Base-by-base conservation (phyloP, 1,140 invertebrate species). In the Musca vetustissima region DNA sequence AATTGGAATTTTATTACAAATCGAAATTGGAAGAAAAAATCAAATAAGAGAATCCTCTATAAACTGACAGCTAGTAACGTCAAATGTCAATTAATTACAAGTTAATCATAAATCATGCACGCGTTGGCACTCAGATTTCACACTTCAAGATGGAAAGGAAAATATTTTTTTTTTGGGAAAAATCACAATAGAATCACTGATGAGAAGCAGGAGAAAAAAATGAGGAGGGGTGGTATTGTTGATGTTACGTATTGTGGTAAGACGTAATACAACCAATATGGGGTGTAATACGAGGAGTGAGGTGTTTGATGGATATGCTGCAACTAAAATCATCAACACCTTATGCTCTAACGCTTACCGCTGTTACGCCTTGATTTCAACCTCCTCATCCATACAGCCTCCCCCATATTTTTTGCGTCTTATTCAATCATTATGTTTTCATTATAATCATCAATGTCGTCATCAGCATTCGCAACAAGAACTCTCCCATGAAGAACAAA, bases 1-100 rank as follows among this genome's bases (percentile, higher is more conserved):
- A 61, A 61, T 61, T 61, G 57, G 28, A 61, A 61, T 61, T 61
- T 61, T 61, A 61, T 61, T 61, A 28, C 57, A 61, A 43, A 43
- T 61, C 28, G 19, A 43, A 61, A 43, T 57, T 28, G 28, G 36
- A 2, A 11, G 36, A 43, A 43, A 43, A n/a, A n/a, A n/a, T n/a
- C n/a, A n/a, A n/a, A n/a, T n/a, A n/a, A n/a, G n/a, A n/a, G n/a
- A n/a, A 43, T 43, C 36, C 36, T 43, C 36, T 13, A 43, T 43
- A 43, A 57, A 57, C 3, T 57, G 25, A 28, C 24, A 50, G 36
- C 53, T 57, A 57, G 15, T 57, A 57, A 28, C 19, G 49, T 50
- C n/a, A 19, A 53, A 22, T 8, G 25, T 25, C n/a, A 57, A 57
- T 57, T 57, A 57, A 57, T 57, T 28, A 57, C n/a, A 57, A 57